phyloP scores from a whole-genome alignment of 1,140 invertebrate genomes.

The Hirudo medicinalis region DNA sequence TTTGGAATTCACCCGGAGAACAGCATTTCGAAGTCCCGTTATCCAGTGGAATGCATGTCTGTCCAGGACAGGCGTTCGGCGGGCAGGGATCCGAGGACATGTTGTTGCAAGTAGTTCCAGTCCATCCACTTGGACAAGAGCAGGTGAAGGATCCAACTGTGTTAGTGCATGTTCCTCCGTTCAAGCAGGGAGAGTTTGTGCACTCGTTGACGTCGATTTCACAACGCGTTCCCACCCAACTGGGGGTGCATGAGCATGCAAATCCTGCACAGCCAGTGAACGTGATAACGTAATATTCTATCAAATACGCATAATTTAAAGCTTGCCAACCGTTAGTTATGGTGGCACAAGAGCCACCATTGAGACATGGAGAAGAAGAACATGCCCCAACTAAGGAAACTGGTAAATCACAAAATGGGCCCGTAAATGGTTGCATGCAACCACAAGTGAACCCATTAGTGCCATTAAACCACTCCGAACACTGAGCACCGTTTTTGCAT shows the following conservation, averaged over 20 bases:
- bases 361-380: slow-evolving; percentile 40
- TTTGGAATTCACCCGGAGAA: neutral
- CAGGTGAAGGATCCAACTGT: slow-evolving; percentile 18
- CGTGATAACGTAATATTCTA: neutral
- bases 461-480: slow-evolving; percentile 2
- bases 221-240: slow-evolving; percentile 13
- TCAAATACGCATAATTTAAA: neutral
- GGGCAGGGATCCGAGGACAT: neutral
- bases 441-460: slow-evolving; percentile 49
- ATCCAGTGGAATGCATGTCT: neutral
- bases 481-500: slow-evolving; percentile 36
- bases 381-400: slow-evolving; percentile 56
- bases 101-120: slow-evolving; percentile 16
- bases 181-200: slow-evolving; percentile 19
- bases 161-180: slow-evolving; percentile 23
- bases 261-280: neutral
- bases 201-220: slow-evolving; percentile 21
- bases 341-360: slow-evolving; percentile 23
- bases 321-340: neutral
- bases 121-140: slow-evolving; percentile 23
- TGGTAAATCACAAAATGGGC: slow-evolving; percentile 48
- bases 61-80: neutral
- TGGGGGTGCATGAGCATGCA: neutral
- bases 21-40: neutral
- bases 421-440: slow-evolving; percentile 55